Conservation (phyloP, 2,797 vertebrate genomes). For the Sebastiscus tertius region DNA sequence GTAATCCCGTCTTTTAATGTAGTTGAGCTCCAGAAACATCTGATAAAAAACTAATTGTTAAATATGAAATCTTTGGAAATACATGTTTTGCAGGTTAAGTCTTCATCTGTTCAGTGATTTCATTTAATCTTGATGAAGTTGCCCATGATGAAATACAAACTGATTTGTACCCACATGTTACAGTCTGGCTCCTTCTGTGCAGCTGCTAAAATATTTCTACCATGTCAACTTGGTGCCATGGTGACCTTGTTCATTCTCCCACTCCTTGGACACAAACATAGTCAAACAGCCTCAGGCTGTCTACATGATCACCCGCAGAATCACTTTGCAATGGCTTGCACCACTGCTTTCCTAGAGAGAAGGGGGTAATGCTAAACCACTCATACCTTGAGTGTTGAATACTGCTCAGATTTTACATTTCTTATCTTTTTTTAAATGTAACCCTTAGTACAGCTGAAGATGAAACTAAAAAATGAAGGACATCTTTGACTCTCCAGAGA, state of each 20-base stretch:
- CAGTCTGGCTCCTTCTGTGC: not conserved
- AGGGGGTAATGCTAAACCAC: slow-evolving; percentile 4
- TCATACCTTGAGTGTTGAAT: not conserved
- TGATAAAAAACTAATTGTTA: not conserved
- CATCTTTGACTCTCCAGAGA: not conserved
- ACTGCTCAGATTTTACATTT: not conserved
- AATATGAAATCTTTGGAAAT: not conserved
- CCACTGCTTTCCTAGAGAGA: slow-evolving; percentile 23
- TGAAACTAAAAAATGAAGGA: not conserved
- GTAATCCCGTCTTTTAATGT: no score
- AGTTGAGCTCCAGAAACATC: not conserved
- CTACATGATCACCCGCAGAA: slow-evolving; percentile 24
- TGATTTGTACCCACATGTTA: not conserved
- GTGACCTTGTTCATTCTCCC: slow-evolving; percentile 10
- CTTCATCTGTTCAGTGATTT: not conserved
- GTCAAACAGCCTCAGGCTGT: slow-evolving; percentile 27
- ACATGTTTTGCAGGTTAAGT: not conserved
- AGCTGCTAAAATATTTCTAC: slow-evolving; percentile 1
- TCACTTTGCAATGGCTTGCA: slow-evolving; percentile 13
- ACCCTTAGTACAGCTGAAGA: not conserved
- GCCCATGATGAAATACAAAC: not conserved
- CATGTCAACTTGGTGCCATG: slow-evolving; percentile 11
- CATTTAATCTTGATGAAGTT: not conserved
- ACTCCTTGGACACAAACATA: slow-evolving; percentile 16
- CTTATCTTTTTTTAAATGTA: not conserved